Evolutionary conservation across 2,797 vertebrate species (phyloP).

Genomic region (Gastrophryne carolinensis): DNA sequence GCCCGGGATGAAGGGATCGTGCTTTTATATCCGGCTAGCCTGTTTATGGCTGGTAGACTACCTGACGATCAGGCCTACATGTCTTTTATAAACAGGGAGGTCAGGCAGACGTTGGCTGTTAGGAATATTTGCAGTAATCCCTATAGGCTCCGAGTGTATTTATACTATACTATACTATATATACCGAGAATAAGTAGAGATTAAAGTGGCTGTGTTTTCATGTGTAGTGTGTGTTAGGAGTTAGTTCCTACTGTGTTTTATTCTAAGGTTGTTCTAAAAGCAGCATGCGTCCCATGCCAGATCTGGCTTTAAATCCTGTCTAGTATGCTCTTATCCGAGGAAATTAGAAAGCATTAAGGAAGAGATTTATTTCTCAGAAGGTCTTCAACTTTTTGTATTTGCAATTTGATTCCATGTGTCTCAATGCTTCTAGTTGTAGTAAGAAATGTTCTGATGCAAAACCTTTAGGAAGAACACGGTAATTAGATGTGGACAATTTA

Average conservation of each 20-base stretch:
- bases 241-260: slow-evolving; percentile 14
- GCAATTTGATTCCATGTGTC: neutral
- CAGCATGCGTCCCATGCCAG: slow-evolving; percentile 1
- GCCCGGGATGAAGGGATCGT: too few species aligned
- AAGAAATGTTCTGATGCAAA: neutral
- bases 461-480: neutral
- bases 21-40: too few species aligned
- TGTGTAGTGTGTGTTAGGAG: slow-evolving; percentile 25
- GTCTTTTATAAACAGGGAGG: neutral
- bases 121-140: slow-evolving; percentile 12
- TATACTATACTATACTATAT: slow-evolving; percentile 11
- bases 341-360: slow-evolving; percentile 19
- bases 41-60: too few species aligned
- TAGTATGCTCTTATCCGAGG: slow-evolving; percentile 20
- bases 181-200: neutral
- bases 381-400: neutral
- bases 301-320: slow-evolving; percentile 19
- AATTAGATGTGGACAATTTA: too few species aligned
- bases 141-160: slow-evolving; percentile 20
- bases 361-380: slow-evolving; percentile 15
- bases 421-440: neutral
- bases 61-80: too few species aligned
- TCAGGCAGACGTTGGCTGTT: neutral
- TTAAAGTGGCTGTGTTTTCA: slow-evolving; percentile 21
- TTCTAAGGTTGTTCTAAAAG: neutral